These are phyloP conservation scores for Seira musarum DNA, from an alignment of 2,888 invertebrate genomes.

Conservation along the genomic window DNA sequence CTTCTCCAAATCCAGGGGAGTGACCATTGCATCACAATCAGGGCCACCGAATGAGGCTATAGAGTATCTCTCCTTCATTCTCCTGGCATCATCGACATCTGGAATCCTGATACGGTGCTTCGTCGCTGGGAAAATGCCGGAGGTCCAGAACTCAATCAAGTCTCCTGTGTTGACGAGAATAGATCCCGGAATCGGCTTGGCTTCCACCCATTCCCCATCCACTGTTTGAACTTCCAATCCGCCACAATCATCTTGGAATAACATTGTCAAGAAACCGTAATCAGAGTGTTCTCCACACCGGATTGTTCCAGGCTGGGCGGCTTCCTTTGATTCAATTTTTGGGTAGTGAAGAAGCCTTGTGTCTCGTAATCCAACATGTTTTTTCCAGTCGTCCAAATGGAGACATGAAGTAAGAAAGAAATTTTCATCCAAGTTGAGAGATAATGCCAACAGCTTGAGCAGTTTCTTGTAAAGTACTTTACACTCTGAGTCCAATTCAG, in stretches of 20 bases:
- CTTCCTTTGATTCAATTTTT: slow-evolving; percentile 9
- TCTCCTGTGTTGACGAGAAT: slow-evolving; percentile 58
- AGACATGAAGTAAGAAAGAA: slow-evolving; percentile 35
- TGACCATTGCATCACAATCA: slow-evolving; percentile 18
- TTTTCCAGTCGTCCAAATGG: slow-evolving; percentile 26
- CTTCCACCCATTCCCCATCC: slow-evolving; percentile 47
- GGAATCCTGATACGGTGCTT: slow-evolving; percentile 49
- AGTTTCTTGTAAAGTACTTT: slow-evolving; percentile 47
- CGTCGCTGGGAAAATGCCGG: slow-evolving; percentile 54
- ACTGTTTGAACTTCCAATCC: slow-evolving; percentile 47
- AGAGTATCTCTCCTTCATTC: slow-evolving; percentile 37
- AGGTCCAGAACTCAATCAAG: slow-evolving; percentile 58
- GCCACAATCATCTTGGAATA: slow-evolving; percentile 39
- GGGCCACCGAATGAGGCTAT: slow-evolving; percentile 46
- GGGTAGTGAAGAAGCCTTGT: slow-evolving; percentile 47
- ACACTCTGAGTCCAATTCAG: slow-evolving; percentile 29
- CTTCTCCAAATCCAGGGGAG: slow-evolving; percentile 40
- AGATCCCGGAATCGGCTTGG: slow-evolving; percentile 42
- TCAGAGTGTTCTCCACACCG: slow-evolving; percentile 55
- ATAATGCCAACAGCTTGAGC: slow-evolving; percentile 41
- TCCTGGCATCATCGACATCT: slow-evolving; percentile 20
- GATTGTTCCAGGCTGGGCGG: slow-evolving; percentile 34
- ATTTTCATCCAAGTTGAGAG: slow-evolving; percentile 43
- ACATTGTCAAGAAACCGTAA: slow-evolving; percentile 25
- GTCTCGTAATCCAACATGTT: slow-evolving; percentile 27